Evolutionary conservation across 92 coral and sea anemone species (phyloP), one percentile per base, ranked within the genome.

Genomic region (Actinostola sp.): DNA sequence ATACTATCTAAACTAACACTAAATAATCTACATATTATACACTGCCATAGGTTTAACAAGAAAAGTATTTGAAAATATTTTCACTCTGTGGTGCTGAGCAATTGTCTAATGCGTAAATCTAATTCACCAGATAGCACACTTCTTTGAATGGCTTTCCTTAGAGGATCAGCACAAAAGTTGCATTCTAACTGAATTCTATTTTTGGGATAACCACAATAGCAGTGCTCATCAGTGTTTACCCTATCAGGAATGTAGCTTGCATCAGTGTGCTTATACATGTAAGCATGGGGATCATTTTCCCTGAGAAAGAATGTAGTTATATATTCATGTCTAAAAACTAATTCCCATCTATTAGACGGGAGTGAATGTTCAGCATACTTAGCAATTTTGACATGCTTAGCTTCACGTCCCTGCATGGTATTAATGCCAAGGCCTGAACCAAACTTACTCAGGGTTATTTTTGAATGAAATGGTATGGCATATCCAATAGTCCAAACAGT

Each of bases 381-480:
- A 34, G 57, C 35, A 34, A 83, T 16, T 58, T 53, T 65, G 3
- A 73, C 54, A 43, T 73, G 86, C 45, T 81, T 81, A 3, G 86
- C 75, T 17, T 73, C 89, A 33, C 86, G 50, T 10, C 93, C 89
- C 61, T 83, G 89, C 88, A 87, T 82, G 23, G 84, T 76, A 36
- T 72, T 72, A 57, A 72, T 72, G 39, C 78, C 79, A 0, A 75
- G 59, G 12, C 80, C 81, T 10, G 28, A 57, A 29, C 29, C 16
- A 63, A 63, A 75, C 23, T 75, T 51, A 7, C 31, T 38, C 16
- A 41, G 17, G 13, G 73, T 63, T 12, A 75, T 38, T 13, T 28
- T 14, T 20, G 72, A 34, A 65, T 75, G 81, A 26, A 27, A 63
- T 15, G 79, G 79, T 25, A 73, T 61, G 8, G 29, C 64, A 63